Evolutionary conservation across 2,797 vertebrate genomes (phyloP).

Genomic region (Schizothorax lantsangensis): DNA sequence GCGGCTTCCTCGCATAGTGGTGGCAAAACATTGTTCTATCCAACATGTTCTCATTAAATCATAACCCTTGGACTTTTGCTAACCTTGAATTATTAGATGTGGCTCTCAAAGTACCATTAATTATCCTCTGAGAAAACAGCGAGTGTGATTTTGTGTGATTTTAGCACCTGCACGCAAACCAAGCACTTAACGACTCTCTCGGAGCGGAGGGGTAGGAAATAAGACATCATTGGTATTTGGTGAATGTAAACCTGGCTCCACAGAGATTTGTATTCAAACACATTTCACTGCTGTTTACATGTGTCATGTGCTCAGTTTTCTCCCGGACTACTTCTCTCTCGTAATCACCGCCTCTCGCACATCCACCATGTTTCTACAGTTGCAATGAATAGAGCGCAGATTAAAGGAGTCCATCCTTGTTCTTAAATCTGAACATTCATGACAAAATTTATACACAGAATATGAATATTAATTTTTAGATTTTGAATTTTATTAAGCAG

Average conservation of each 20-base stretch:
- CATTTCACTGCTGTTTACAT: conserved; percentile 30
- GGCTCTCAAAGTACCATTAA: conserved; percentile 54
- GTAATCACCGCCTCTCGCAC: neutral
- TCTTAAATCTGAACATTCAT: neutral
- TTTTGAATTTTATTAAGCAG: neutral
- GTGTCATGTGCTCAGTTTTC: conserved; percentile 1
- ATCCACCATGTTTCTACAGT: neutral
- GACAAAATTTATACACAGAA: neutral
- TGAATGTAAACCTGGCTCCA: conserved; percentile 22
- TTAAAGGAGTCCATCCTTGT: neutral
- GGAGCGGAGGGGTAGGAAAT: conserved; percentile 24
- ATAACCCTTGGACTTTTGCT: conserved; percentile 47
- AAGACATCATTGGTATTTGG: conserved; percentile 35
- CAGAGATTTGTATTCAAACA: conserved; percentile 34
- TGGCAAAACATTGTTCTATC: conserved; percentile 55
- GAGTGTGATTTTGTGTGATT: conserved; percentile 50
- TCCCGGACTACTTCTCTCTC: conserved; percentile 22
- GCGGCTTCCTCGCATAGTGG: conserved; percentile 23
- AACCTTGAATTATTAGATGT: conserved; percentile 53
- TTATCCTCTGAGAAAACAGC: conserved; percentile 51
- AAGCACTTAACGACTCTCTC: conserved; percentile 51
- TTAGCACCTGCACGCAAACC: conserved; percentile 50
- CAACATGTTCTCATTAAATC: conserved; percentile 48
- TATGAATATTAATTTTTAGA: neutral
- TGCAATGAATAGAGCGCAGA: neutral